A percentile compares a stretch with the other conserved stretches of the same genome.
phyloP scores from a whole-genome alignment of 1,140 invertebrate species.

The Belonocnema kinseyi region DNA sequence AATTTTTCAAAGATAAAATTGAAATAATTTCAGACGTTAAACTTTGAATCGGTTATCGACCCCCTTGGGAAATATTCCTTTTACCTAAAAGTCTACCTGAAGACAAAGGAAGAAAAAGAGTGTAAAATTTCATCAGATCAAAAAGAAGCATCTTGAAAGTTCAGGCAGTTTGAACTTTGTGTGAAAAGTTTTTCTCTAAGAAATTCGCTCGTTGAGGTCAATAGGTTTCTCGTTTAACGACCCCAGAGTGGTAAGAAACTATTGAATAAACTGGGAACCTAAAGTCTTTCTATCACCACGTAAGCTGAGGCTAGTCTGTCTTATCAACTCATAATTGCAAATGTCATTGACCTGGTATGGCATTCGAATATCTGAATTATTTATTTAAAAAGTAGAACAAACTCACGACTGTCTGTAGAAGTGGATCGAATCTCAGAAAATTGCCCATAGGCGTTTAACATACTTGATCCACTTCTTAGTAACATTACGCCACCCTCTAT shows the following conservation, averaged over 20 bases:
- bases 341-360: background rate
- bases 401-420: conserved; percentile 56
- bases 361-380: conserved; percentile 56
- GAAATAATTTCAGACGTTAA: no score
- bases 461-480: conserved; percentile 30
- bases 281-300: conserved; percentile 6
- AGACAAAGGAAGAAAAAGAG: background rate
- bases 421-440: conserved; percentile 36
- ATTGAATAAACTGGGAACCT: background rate
- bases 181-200: background rate
- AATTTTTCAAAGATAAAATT: no score
- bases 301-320: background rate
- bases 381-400: conserved; percentile 60
- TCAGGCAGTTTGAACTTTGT: background rate
- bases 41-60: background rate
- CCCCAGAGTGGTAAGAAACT: background rate
- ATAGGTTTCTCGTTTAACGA: conserved; percentile 10
- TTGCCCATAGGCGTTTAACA: conserved; percentile 8
- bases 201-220: background rate
- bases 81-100: background rate
- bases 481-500: conserved; percentile 30
- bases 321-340: background rate
- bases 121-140: background rate
- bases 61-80: background rate
- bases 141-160: background rate